phyloP scores from a whole-genome alignment of 2,113 vertebrate genomes.

The Lampris incognitus region DNA sequence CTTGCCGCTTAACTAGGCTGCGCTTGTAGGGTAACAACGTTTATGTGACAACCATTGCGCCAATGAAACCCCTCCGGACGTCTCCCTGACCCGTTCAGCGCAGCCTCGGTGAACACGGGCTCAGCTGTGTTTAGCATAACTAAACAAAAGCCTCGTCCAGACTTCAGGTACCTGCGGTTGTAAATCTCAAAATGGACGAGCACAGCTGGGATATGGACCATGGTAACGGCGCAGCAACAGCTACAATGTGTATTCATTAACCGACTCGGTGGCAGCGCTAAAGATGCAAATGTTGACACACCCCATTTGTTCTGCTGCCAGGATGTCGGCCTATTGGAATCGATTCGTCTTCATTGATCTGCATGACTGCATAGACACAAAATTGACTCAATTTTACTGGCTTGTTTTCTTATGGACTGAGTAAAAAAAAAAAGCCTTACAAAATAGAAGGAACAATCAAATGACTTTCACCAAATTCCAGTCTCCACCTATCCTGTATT shows the following conservation, averaged over 20 bases:
- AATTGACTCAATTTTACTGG: no score
- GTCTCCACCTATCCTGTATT: not conserved
- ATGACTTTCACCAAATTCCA: no score
- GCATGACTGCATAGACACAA: not conserved
- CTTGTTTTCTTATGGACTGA: no score
- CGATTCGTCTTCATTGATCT: not conserved
- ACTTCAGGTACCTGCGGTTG: not conserved
- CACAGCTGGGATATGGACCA: not conserved
- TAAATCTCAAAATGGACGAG: not conserved
- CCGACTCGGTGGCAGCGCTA: not conserved
- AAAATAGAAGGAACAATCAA: no score
- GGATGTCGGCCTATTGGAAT: not conserved
- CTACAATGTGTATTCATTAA: constrained; percentile 17
- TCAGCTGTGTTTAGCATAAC: not conserved
- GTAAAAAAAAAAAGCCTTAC: no score
- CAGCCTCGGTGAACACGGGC: not conserved
- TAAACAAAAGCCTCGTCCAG: not conserved
- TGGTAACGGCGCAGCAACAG: not conserved
- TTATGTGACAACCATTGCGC: no score
- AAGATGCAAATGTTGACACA: not conserved
- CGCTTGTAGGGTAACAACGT: no score
- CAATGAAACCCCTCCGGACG: no score
- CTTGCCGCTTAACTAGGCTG: no score
- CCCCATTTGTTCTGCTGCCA: constrained; percentile 6
- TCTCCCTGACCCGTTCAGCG: no score